phyloP scores from a whole-genome alignment of 2,888 invertebrate species.

The Notodonta dromedarius region DNA sequence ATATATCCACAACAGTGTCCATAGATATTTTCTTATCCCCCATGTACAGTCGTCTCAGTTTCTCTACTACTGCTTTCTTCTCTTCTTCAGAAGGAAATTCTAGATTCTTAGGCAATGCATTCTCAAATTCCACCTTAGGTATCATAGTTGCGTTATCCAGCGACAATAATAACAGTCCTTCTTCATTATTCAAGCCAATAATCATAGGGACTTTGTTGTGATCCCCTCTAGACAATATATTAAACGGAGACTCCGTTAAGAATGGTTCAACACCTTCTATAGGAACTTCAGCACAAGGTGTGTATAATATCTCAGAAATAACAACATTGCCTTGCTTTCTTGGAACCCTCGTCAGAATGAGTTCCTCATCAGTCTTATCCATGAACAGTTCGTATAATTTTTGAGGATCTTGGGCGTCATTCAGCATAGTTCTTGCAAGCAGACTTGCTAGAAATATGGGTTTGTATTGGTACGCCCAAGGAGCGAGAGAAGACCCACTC shows the following conservation, averaged over 20 bases:
- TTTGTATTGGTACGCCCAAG: conserved; percentile 66
- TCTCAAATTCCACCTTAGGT: conserved; percentile 51
- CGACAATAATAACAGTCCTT: conserved; percentile 59
- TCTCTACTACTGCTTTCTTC: conserved; percentile 42
- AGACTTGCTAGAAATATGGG: conserved; percentile 63
- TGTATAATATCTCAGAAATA: conserved; percentile 58
- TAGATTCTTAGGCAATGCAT: conserved; percentile 65
- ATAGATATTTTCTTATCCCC: conserved; percentile 53
- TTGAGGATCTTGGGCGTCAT: conserved; percentile 53
- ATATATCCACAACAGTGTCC: conserved; percentile 55
- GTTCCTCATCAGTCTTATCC: conserved; percentile 57
- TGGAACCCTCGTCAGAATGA: conserved; percentile 62
- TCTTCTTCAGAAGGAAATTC: conserved; percentile 47
- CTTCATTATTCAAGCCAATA: conserved; percentile 59
- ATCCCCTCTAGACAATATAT: conserved; percentile 53
- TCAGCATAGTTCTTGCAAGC: conserved; percentile 61
- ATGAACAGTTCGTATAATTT: conserved; percentile 61
- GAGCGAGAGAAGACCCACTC: conserved; percentile 65
- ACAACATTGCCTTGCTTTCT: conserved; percentile 54
- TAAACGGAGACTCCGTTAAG: conserved; percentile 59
- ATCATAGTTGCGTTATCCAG: conserved; percentile 60
- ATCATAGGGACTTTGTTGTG: conserved; percentile 70
- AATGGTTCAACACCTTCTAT: conserved; percentile 69
- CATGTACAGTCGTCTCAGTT: conserved; percentile 66
- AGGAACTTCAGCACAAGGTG: conserved; percentile 61